Percentiles rank a stretch among this genome's conserved stretches.
These are phyloP conservation scores for Falco cherrug DNA, from an alignment of 2,797 vertebrate genomes.

Conservation along the genomic window DNA sequence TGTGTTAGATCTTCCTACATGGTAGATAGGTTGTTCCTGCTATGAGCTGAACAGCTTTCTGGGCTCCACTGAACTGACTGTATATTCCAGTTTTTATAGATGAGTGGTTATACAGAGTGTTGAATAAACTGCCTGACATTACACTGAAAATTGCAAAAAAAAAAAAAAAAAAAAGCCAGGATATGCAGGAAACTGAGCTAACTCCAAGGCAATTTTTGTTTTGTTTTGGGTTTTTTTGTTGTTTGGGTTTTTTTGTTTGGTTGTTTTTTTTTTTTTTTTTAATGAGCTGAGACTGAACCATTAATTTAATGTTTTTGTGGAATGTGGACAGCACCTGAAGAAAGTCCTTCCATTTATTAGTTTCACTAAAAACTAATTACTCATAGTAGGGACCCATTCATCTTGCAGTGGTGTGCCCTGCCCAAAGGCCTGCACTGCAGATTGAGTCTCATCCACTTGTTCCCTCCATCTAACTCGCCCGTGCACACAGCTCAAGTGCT, in stretches of 20 bases:
- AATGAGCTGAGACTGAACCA: not conserved
- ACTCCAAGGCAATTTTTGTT: not conserved
- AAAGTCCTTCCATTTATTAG: not conserved
- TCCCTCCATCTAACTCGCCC: rapidly evolving
- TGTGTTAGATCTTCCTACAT: not conserved
- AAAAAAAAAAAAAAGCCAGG: too few species aligned
- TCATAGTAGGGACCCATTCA: not conserved
- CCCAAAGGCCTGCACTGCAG: not conserved
- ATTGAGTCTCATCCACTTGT: not conserved
- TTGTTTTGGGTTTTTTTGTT: not conserved
- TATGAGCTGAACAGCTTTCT: not conserved
- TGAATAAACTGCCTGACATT: not conserved
- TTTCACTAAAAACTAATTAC: not conserved
- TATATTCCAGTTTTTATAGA: not conserved
- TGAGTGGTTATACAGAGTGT: not conserved
- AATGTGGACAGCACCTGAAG: not conserved
- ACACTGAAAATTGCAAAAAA: not conserved
- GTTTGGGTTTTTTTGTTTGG: not conserved
- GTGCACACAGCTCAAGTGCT: not conserved
- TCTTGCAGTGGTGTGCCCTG: not conserved
- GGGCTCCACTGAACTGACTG: not conserved
- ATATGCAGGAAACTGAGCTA: not conserved
- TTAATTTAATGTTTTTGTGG: not conserved
- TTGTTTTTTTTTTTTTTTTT: not conserved
- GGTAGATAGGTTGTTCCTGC: not conserved